Conservation (phyloP, 1,140 invertebrate genomes). For the Drosophila parabipectinata region DNA sequence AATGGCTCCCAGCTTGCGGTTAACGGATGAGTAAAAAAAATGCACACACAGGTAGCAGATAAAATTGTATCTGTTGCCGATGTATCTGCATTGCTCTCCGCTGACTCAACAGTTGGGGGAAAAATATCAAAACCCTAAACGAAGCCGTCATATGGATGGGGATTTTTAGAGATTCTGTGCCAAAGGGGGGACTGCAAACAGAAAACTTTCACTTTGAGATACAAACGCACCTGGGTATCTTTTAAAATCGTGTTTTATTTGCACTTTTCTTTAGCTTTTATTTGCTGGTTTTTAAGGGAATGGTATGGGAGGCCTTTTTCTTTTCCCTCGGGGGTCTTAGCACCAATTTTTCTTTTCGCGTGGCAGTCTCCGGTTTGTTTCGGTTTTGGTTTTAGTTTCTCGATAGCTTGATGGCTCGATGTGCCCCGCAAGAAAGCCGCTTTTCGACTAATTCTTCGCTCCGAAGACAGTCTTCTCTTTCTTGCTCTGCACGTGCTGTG, state of each 20-base stretch:
- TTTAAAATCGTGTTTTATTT: constrained; percentile 39
- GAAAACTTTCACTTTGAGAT: constrained; percentile 61
- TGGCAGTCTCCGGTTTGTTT: constrained; percentile 49
- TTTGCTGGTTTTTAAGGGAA: constrained; percentile 1
- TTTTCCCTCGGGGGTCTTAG: constrained; percentile 51
- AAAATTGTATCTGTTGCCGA: constrained; percentile 37
- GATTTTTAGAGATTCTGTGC: constrained; percentile 4
- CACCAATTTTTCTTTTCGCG: constrained; percentile 73
- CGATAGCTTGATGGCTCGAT: constrained; percentile 22
- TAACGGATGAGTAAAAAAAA: constrained; percentile 56
- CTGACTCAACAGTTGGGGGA: constrained; percentile 50
- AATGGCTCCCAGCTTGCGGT: constrained; percentile 58
- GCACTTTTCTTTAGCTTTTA: constrained; percentile 25
- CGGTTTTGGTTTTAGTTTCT: constrained; percentile 19
- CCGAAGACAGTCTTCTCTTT: constrained; percentile 32
- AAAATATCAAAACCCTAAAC: constrained; percentile 26
- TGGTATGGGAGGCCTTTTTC: constrained; percentile 7
- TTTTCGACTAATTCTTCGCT: constrained; percentile 75
- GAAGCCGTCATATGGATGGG: constrained; percentile 5
- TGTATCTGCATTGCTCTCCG: constrained; percentile 53
- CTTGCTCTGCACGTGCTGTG: constrained; percentile 65
- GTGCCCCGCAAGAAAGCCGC: constrained; percentile 72
- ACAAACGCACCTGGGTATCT: constrained; percentile 62
- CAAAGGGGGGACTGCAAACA: background rate
- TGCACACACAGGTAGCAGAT: constrained; percentile 45